These are phyloP conservation scores for Petrophora chlorosata DNA, from an alignment of 2,888 invertebrate species.

Conservation along the genomic window DNA sequence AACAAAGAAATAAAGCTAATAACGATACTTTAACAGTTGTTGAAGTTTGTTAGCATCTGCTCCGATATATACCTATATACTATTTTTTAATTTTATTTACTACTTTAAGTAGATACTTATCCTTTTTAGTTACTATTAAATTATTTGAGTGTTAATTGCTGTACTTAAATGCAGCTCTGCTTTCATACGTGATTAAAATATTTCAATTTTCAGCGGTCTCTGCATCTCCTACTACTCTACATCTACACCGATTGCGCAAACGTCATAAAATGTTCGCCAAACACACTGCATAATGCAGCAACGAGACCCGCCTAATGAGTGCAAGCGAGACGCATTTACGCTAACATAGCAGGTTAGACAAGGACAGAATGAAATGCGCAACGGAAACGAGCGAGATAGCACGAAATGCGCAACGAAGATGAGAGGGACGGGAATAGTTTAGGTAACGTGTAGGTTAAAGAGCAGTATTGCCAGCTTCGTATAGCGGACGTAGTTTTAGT, in stretches of 20 bases:
- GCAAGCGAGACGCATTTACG: slow-evolving; percentile 47
- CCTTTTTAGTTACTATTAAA: too few species aligned
- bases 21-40: too few species aligned
- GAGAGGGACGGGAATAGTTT: slow-evolving; percentile 16
- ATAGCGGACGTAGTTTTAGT: too few species aligned
- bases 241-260: slow-evolving; percentile 67
- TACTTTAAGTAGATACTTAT: too few species aligned
- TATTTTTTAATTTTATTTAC: too few species aligned
- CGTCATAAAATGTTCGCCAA: slow-evolving; percentile 74
- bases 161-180: too few species aligned
- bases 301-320: slow-evolving; percentile 67
- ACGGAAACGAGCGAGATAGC: slow-evolving; percentile 41
- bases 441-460: slow-evolving; percentile 31
- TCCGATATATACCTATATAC: too few species aligned
- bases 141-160: too few species aligned
- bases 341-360: slow-evolving; percentile 19
- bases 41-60: too few species aligned
- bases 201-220: slow-evolving; percentile 38
- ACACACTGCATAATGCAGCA: slow-evolving; percentile 75
- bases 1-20: too few species aligned
- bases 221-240: slow-evolving; percentile 54
- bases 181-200: too few species aligned
- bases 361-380: slow-evolving; percentile 64
- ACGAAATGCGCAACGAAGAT: slow-evolving; percentile 27
- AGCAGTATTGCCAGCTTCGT: too few species aligned